Evolutionary conservation across 2,797 vertebrate species (phyloP), one percentile per base, ranked within the genome.

Genomic region (Micromesistius poutassou): DNA sequence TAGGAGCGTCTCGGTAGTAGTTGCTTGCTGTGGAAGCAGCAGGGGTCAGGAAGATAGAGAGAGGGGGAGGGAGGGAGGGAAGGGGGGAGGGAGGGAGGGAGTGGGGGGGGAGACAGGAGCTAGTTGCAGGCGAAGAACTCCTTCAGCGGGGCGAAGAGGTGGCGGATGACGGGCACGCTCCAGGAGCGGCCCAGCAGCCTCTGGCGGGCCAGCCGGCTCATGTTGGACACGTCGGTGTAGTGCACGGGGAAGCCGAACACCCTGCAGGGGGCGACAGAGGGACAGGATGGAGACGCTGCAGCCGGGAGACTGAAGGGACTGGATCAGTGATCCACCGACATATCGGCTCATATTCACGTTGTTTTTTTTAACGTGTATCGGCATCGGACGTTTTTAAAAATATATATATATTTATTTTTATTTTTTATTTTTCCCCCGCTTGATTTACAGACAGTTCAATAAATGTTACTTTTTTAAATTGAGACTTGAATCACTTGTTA

Each of bases 121-220:
- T 96, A 98, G 88, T 97, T 94, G 91, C 97, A 99, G 95, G 97
- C 98, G 46, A 98, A 99, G 89, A 97, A 99, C 88, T 98, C 97
- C 94, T 98, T 99, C 85, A 99, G 96, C 0, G 97, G 97, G 75
- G 96, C 96, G 40, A 98, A 98, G 92, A 98, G 95, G 91, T 97
- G 96, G 80, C 95, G 93, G 78, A 96, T 97, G 79, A 97, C 96
- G 0, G 96, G 96, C 79, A 97, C 95, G 36, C 96, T 96, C 96
- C 96, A 96, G 3, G 96, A 96, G 78, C 96, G 93, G 83, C 96
- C 95, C 84, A 96, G 94, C 88, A 96, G 95, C 93, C 95, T 95
- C 90, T 96, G 96, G 86, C 96, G 93, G 78, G 95, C 95, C 87
- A 96, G 93, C 74, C 95, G 96, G 90, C 96, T 96, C 96, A 97